These are phyloP conservation scores for Fistularia tabacaria DNA, from an alignment of 2,797 vertebrate species.

Conservation along the genomic window DNA sequence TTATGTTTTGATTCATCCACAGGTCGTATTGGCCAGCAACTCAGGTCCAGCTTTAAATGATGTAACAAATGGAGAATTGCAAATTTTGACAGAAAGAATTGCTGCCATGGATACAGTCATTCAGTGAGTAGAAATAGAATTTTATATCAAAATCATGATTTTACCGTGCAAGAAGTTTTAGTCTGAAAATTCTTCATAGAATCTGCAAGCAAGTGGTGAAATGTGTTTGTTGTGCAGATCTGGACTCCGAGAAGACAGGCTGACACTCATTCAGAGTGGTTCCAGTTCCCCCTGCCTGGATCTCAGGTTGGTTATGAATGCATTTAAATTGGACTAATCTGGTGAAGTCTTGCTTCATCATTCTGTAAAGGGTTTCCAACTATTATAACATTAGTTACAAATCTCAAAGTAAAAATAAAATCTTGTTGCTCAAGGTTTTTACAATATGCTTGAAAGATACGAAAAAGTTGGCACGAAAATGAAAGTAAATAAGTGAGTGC, in stretches of 20 bases:
- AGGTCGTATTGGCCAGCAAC: conserved; percentile 97
- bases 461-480: too few relatives aligned
- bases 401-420: too few relatives aligned
- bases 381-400: too few relatives aligned
- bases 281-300: conserved; percentile 97
- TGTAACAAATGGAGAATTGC: conserved; percentile 91
- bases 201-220: neutral
- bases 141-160: neutral
- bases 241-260: conserved; percentile 80
- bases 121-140: conserved; percentile 76
- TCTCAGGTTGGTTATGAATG: conserved; percentile 86
- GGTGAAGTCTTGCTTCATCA: too few relatives aligned
- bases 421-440: too few relatives aligned
- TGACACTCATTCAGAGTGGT: conserved; percentile 89
- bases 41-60: conserved; percentile 94
- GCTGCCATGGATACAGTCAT: conserved; percentile 89
- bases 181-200: neutral
- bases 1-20: neutral
- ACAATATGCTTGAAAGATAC: too few relatives aligned
- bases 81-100: conserved; percentile 87
- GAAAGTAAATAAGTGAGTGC: too few relatives aligned
- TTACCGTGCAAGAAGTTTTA: too few relatives aligned
- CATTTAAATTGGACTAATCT: too few relatives aligned
- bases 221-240: conserved; percentile 64
- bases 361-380: too few relatives aligned